Evolutionary conservation across 2,797 vertebrate species (phyloP).

Genomic region (Catharus ustulatus): DNA sequence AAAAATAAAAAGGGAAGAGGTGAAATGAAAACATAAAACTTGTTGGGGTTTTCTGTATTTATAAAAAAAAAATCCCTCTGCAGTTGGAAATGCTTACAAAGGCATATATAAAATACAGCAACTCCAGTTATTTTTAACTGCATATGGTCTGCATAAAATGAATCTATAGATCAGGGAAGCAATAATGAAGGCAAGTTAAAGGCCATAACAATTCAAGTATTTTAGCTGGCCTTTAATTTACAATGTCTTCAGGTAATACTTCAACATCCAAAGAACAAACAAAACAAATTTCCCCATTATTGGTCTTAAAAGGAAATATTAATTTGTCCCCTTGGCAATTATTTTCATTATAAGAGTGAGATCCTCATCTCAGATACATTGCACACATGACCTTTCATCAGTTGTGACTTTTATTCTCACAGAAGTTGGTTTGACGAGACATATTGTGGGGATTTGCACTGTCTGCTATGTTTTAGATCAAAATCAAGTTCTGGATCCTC

Average conservation of each 20-base stretch:
- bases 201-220: not conserved
- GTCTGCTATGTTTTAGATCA: not conserved
- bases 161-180: constrained; percentile 58
- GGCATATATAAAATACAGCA: constrained; percentile 71
- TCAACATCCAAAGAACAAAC: constrained; percentile 18
- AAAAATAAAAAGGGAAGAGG: constrained; percentile 85
- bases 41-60: constrained; percentile 62
- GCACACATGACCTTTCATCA: not conserved
- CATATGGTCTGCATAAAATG: constrained; percentile 71
- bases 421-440: not conserved
- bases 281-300: not conserved
- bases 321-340: not conserved
- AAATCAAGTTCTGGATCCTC: constrained; percentile 5
- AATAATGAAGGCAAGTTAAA: constrained; percentile 55
- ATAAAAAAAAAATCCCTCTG: constrained; percentile 58
- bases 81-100: constrained; percentile 74
- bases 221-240: constrained; percentile 39
- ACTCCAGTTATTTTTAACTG: constrained; percentile 64
- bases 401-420: not conserved
- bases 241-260: constrained; percentile 16
- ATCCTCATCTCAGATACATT: not conserved
- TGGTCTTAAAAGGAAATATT: constrained; percentile 3
- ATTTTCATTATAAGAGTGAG: not conserved
- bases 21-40: constrained; percentile 76
- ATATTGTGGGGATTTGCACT: not conserved